Conservation (phyloP, 2,113 vertebrate genomes). For the Ellobius talpinus region DNA sequence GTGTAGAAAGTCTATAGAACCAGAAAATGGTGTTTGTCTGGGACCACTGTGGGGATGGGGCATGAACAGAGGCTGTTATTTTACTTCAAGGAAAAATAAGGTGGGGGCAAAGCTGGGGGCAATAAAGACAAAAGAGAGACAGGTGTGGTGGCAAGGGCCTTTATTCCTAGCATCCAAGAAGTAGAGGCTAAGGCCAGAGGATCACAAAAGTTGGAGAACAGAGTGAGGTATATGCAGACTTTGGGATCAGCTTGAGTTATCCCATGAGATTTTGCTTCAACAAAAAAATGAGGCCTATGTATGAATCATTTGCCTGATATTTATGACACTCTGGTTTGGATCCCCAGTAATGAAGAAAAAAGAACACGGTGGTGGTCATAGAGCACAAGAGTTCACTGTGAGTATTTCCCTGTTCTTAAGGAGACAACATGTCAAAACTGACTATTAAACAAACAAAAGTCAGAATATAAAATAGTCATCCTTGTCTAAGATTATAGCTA, state of each 20-base stretch:
- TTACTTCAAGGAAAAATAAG: neutral
- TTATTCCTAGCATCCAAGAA: neutral
- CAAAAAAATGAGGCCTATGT: neutral
- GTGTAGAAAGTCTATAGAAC: neutral
- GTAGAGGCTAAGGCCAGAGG: neutral
- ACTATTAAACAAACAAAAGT: slow-evolving; percentile 10
- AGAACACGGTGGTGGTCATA: too few relatives aligned
- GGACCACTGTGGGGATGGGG: neutral
- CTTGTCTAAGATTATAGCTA: neutral
- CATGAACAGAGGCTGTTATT: neutral
- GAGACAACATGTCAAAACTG: neutral
- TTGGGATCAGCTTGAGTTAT: neutral
- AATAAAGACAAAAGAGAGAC: neutral
- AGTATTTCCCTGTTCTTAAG: slow-evolving; percentile 20
- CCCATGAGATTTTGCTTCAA: neutral
- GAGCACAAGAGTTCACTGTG: neutral
- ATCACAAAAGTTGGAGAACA: neutral
- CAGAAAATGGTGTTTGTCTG: neutral
- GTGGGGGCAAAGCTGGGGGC: fast-evolving
- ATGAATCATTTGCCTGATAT: neutral
- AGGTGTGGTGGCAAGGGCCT: neutral
- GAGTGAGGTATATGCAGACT: neutral
- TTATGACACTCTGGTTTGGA: neutral
- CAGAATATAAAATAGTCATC: neutral
- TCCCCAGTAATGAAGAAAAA: fast-evolving